Conservation (phyloP, 1,140 invertebrate genomes). For the Agraylea sexmaculata region DNA sequence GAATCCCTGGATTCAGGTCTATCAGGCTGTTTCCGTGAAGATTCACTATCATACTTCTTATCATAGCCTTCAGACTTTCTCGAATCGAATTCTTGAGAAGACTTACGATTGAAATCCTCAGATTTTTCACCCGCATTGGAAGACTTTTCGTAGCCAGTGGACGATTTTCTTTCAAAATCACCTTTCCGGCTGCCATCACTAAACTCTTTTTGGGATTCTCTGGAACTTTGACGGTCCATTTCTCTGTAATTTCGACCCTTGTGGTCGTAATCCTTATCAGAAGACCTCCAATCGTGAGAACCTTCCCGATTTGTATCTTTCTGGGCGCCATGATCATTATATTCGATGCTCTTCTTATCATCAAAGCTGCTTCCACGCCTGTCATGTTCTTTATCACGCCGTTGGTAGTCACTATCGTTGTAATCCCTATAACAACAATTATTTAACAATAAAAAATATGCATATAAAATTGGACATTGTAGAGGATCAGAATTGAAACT, state of each 20-base stretch:
- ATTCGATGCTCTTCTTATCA: slow-evolving; percentile 18
- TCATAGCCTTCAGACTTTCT: slow-evolving; percentile 15
- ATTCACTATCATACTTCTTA: slow-evolving; percentile 16
- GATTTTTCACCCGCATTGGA: slow-evolving; percentile 34
- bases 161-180: slow-evolving; percentile 32
- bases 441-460: slow-evolving; percentile 5
- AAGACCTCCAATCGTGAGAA: slow-evolving; percentile 18
- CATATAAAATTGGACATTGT: not conserved
- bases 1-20: slow-evolving; percentile 42
- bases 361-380: slow-evolving; percentile 19
- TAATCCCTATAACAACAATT: slow-evolving; percentile 17
- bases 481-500: slow-evolving; percentile 3
- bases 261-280: slow-evolving; percentile 26
- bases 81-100: slow-evolving; percentile 21
- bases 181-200: slow-evolving; percentile 27
- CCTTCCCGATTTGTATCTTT: slow-evolving; percentile 10
- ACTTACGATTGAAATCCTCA: slow-evolving; percentile 39
- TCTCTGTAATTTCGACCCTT: slow-evolving; percentile 28
- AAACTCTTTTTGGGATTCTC: slow-evolving; percentile 35
- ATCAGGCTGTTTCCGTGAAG: slow-evolving; percentile 32
- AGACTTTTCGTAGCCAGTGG: slow-evolving; percentile 27
- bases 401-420: slow-evolving; percentile 15
- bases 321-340: slow-evolving; percentile 15
- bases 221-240: slow-evolving; percentile 35
- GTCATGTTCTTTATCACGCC: slow-evolving; percentile 20